Conservation (phyloP, 2,113 vertebrate genomes). For the Enhydra lutris region DNA sequence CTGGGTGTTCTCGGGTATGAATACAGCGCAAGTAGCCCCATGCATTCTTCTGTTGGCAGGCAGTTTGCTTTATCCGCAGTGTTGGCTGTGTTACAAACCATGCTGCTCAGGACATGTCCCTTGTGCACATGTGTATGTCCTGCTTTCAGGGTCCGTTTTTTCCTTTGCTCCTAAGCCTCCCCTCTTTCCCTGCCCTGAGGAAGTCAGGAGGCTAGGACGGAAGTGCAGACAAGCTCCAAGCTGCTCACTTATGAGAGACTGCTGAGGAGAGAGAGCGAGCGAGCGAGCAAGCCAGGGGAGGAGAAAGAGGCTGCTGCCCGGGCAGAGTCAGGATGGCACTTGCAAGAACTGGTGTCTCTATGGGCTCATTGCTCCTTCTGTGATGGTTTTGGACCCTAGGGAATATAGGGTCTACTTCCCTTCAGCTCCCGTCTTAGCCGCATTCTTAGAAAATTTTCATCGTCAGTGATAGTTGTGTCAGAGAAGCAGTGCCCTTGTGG, state of each 20-base stretch:
- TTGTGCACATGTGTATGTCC: neutral
- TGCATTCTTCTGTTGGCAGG: neutral
- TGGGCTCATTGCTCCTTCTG: neutral
- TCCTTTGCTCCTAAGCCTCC: neutral
- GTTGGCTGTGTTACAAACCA: neutral
- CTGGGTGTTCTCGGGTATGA: neutral
- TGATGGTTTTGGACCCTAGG: neutral
- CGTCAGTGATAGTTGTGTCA: neutral
- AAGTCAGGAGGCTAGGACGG: neutral
- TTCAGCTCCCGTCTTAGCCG: neutral
- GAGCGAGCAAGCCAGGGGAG: neutral
- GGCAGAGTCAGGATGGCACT: neutral
- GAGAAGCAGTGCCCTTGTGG: neutral
- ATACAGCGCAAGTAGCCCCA: neutral
- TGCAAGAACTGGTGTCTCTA: neutral
- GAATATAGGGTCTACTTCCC: neutral
- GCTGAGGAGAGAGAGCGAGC: neutral
- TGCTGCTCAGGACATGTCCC: neutral
- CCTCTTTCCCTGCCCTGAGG: neutral
- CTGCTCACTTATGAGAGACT: neutral
- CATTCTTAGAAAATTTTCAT: neutral
- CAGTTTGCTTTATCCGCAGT: neutral
- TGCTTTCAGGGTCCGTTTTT: fast-evolving
- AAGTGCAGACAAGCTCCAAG: neutral
- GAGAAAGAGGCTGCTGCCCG: neutral